A percentile compares a stretch with the other conserved stretches of the same genome.
Evolutionary conservation across 92 coral and sea anemone genomes (phyloP).

Genomic region (Palythoa heliodiscus): DNA sequence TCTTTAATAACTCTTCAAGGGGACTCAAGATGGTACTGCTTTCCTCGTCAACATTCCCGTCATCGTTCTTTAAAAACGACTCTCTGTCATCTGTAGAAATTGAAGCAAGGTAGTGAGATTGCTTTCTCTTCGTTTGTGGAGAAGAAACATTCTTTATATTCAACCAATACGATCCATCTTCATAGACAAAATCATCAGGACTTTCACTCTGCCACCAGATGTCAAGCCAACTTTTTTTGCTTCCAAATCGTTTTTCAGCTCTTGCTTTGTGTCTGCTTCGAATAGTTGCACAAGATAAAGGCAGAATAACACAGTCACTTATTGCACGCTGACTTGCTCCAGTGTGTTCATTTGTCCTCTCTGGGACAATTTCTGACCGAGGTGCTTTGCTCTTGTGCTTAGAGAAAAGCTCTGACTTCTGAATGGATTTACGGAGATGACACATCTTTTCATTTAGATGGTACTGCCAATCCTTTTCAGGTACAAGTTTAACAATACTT

Average conservation of each 20-base stretch:
- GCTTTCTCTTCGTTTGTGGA: not conserved
- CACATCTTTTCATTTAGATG: not conserved
- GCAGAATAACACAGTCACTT: not conserved
- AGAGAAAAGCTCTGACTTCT: not conserved
- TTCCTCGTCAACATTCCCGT: not conserved
- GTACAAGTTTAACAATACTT: not conserved
- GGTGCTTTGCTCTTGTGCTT: not conserved
- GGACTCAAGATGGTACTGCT: not conserved
- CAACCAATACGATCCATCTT: slow-evolving; percentile 21
- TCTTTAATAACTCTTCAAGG: slow-evolving; percentile 7
- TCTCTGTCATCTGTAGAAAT: slow-evolving; percentile 8
- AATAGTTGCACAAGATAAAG: slow-evolving; percentile 1
- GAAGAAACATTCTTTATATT: not conserved
- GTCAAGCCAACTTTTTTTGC: slow-evolving; percentile 26
- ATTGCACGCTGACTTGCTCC: not conserved
- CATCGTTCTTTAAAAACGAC: not conserved
- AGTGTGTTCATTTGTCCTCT: not conserved
- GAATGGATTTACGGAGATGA: not conserved
- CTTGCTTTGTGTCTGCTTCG: slow-evolving; percentile 6
- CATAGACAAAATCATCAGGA: not conserved
- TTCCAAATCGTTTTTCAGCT: slow-evolving; percentile 16
- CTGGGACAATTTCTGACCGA: not conserved
- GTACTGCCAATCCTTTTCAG: not conserved
- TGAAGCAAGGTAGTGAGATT: not conserved
- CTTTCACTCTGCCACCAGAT: not conserved